phyloP scores from a whole-genome alignment of 2,797 vertebrate species.

The Petrocephalus sullivani region DNA sequence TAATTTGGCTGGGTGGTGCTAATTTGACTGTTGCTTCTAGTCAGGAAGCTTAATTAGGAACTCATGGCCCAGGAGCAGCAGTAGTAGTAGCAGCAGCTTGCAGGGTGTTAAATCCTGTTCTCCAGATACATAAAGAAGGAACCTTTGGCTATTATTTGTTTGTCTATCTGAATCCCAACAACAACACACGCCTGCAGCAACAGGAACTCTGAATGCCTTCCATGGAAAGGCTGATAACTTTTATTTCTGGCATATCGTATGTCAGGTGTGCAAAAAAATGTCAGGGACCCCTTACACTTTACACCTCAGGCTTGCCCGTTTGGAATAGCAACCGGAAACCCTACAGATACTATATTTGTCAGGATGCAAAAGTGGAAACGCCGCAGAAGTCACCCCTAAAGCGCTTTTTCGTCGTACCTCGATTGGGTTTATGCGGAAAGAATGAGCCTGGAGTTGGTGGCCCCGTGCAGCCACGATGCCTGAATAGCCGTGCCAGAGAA shows the following conservation, averaged over 20 bases:
- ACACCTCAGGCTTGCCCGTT: conserved; percentile 42
- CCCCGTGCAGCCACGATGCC: conserved; percentile 39
- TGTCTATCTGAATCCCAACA: conserved; percentile 57
- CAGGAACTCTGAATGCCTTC: conserved; percentile 46
- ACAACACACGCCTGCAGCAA: conserved; percentile 57
- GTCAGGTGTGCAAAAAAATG: conserved; percentile 37
- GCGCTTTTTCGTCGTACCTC: conserved; percentile 46
- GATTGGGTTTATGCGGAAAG: conserved; percentile 43
- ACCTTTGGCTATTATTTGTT: conserved; percentile 58
- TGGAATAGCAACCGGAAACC: conserved; percentile 45
- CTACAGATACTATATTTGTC: conserved; percentile 39
- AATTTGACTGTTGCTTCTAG: background rate
- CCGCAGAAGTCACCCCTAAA: conserved; percentile 50
- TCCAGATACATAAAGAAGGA: conserved; percentile 30
- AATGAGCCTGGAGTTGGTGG: conserved; percentile 36
- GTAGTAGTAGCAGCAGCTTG: background rate
- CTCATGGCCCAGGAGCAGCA: background rate
- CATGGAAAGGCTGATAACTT: conserved; percentile 44
- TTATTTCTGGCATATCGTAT: conserved; percentile 46
- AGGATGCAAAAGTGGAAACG: conserved; percentile 48
- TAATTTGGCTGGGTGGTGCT: background rate
- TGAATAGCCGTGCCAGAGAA: conserved; percentile 45
- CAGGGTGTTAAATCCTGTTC: background rate
- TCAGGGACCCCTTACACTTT: conserved; percentile 26
- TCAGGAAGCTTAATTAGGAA: background rate